phyloP scores from a whole-genome alignment of 2,113 vertebrate genomes.

The Parotia lawesii region DNA sequence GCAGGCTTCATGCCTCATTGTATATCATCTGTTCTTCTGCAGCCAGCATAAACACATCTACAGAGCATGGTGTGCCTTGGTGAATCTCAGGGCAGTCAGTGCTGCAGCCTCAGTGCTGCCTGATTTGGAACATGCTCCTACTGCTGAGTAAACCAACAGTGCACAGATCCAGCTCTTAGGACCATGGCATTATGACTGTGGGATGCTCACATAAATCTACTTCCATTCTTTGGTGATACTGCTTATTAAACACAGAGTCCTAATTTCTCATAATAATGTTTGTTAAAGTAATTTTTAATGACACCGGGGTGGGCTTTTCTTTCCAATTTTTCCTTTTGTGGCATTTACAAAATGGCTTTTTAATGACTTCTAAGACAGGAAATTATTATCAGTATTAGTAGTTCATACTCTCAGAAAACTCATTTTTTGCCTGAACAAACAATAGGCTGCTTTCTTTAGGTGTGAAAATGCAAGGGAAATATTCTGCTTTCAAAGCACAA shows the following conservation, averaged over 20 bases:
- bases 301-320: not conserved
- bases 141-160: not conserved
- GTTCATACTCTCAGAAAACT: not conserved
- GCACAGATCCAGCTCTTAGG: not conserved
- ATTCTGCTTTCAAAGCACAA: not conserved
- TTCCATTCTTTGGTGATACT: not conserved
- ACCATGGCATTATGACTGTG: rapidly evolving
- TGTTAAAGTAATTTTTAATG: not conserved
- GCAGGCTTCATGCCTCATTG: constrained; percentile 30
- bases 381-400: not conserved
- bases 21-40: constrained; percentile 5
- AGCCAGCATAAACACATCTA: constrained; percentile 9
- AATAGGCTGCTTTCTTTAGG: not conserved
- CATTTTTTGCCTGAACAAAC: not conserved
- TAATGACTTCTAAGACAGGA: not conserved
- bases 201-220: not conserved
- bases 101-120: not conserved
- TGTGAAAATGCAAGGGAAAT: not conserved
- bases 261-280: not conserved
- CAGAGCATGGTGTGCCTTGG: not conserved
- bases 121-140: not conserved
- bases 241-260: not conserved
- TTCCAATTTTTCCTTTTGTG: not conserved
- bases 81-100: not conserved
- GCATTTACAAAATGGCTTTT: not conserved